Base-by-base conservation (phyloP, 2,888 invertebrate species). In the Noctua janthe region DNA sequence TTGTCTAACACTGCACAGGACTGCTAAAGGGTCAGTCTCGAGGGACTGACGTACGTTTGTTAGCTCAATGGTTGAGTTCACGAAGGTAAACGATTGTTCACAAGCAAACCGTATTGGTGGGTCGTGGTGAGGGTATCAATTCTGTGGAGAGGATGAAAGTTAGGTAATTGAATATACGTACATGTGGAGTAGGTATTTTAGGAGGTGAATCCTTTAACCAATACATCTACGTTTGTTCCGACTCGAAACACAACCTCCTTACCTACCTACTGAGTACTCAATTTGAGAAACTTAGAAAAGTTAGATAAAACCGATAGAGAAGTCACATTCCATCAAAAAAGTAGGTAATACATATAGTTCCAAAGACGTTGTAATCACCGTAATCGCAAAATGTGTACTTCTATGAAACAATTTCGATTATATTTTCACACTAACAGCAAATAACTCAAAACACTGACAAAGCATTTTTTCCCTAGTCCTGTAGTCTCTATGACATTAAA, bases 11-110 rank as follows among this genome's bases (percentile, higher is more conserved):
- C 76, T 76, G 62, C 35, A 72, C 49, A 35, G 8, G 47, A 43
- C 51, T 77, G 82, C 82, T 74, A 71, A 82, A 56, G 43, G 78
- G 67, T 47, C 71, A 67, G 29, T 74, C 71, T 71, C 71, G 8
- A 54, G 71, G 74, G 83, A 74, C 17, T 47, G 51, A 47, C 56
- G 29, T 66, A 66, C 59, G 47, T 59, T 71, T 73, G 76, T 47
- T 69, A 54, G 47, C 51, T 82, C 71, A 81, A 62, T 81, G 47
- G 43, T 23, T 20, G 20, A 76, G 67, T 71, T 81, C 39, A 70
- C 54, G n/a, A 69, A 56, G 39, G 67, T 76, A 39, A 81, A 71
- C 59, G 59, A 76, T 76, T 71, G 71, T 67, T 71, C 17, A 76
- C 67, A 71, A 81, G 59, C 39, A 74, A 15, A 49, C 1, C 39